Evolutionary conservation across 2,113 vertebrate species (phyloP).

Genomic region (Ageneiosus marmoratus): DNA sequence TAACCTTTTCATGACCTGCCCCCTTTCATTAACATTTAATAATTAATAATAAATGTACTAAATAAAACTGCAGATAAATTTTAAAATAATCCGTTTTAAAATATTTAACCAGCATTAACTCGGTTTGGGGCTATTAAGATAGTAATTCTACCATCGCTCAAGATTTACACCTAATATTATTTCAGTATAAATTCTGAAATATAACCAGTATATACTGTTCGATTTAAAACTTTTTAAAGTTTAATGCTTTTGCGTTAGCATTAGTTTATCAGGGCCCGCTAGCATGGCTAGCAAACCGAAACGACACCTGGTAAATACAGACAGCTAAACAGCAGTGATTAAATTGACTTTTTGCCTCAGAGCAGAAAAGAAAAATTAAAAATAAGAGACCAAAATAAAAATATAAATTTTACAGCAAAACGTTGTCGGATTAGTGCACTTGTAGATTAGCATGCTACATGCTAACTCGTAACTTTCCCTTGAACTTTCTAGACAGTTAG

Average conservation of each 20-base stretch:
- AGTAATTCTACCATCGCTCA: accelerated
- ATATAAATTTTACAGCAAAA: too few relatives aligned
- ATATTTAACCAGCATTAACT: background rate
- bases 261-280: background rate
- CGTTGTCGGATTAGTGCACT: too few relatives aligned
- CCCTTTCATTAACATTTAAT: background rate
- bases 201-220: too few relatives aligned
- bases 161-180: background rate
- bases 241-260: background rate
- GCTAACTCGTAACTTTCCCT: background rate
- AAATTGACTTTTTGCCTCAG: background rate
- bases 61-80: background rate
- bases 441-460: background rate
- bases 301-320: too few relatives aligned
- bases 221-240: background rate
- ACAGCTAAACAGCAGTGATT: background rate
- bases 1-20: background rate
- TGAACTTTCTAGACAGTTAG: background rate
- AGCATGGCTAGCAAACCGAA: background rate
- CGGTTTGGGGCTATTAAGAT: background rate
- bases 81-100: background rate
- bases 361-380: background rate
- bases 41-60: background rate
- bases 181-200: background rate
- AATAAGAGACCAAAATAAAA: background rate